Evolutionary conservation across 2,888 invertebrate species (phyloP), one percentile per base, ranked within the genome.

Genomic region (Brachynemurus nebulosus): DNA sequence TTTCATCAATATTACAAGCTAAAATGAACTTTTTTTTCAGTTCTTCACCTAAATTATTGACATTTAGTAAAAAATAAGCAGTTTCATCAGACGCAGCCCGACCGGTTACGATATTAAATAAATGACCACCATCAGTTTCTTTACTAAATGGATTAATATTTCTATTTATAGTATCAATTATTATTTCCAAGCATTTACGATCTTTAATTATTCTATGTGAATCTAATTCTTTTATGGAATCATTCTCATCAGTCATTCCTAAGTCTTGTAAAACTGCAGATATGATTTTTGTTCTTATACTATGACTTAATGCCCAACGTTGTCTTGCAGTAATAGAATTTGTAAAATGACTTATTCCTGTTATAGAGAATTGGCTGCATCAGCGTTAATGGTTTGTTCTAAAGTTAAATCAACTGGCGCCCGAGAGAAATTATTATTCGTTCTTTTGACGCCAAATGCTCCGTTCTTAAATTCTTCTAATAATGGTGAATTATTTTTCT

Each of bases 41-140:
- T 12, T 48, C 40, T 17, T 40, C 18, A 17, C 54, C 53, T 33
- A 23, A 2, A 43, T 46, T 18, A 34, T 54, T 48, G 1, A 55
- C 42, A 37, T 53, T 55, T 6, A 57, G 44, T 23, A 57, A 43
- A 44, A 54, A 60, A 54, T 57, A 48, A 42, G 51, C 12, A 50
- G 59, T 54, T 34, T 56, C 48, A 40, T 6, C 2, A 30, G 55
- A 56, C 46, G 57, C 54, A 33, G 57, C 56, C 48, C 56, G 56
- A 38, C 59, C 56, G 34, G 58, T 58, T 16, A 57, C 57, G 53
- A 57, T 47, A 16, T 56, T 55, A 19, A 55, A 56, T 23, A 56
- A 49, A 21, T 18, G n/a, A 30, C 52, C 38, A 50, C 48, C 46
- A 41, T 54, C 53, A 19, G 54, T 46, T 4, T 9, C 33, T 5